A percentile compares a stretch with the other conserved stretches of the same genome.
These are phyloP conservation scores for Allophyes oxyacanthae DNA, from an alignment of 2,888 invertebrate species.

Conservation along the genomic window DNA sequence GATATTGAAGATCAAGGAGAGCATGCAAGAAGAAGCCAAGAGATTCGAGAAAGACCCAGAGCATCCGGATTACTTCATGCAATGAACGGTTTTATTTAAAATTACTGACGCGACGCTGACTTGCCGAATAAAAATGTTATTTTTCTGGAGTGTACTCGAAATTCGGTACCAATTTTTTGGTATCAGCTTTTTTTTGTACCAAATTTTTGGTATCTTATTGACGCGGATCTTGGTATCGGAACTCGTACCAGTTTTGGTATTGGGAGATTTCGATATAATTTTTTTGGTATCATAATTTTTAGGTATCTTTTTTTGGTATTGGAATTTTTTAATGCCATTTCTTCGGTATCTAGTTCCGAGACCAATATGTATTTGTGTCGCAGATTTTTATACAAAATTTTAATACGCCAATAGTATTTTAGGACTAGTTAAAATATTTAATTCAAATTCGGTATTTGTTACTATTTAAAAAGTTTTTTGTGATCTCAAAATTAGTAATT, in stretches of 20 bases:
- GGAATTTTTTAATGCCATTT: slow-evolving; percentile 20
- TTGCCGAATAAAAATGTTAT: slow-evolving; percentile 49
- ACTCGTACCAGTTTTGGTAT: slow-evolving; percentile 33
- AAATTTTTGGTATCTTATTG: slow-evolving; percentile 7
- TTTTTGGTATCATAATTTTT: slow-evolving; percentile 43
- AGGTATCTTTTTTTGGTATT: slow-evolving; percentile 43
- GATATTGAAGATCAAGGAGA: slow-evolving; percentile 99
- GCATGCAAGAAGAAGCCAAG: slow-evolving; percentile 99
- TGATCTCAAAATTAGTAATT: slow-evolving; percentile 66
- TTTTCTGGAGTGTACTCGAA: slow-evolving; percentile 13
- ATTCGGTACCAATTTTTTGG: slow-evolving; percentile 37
- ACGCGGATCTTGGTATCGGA: slow-evolving; percentile 32
- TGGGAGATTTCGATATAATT: slow-evolving; percentile 35
- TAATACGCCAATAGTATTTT: slow-evolving; percentile 25
- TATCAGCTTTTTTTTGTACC: slow-evolving; percentile 19
- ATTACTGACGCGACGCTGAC: slow-evolving; percentile 39
- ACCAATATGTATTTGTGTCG: slow-evolving; percentile 3
- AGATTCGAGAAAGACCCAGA: slow-evolving; percentile 99
- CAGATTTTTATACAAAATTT: slow-evolving; percentile 29
- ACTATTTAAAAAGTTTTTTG: slow-evolving; percentile 3
- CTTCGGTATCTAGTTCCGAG: slow-evolving; percentile 15
- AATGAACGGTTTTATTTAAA: slow-evolving; percentile 89
- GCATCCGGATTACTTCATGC: slow-evolving; percentile 99
- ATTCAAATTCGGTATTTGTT: slow-evolving; percentile 17
- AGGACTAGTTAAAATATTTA: slow-evolving; percentile 21